These are phyloP conservation scores for Eupithecia tripunctaria DNA, from an alignment of 2,888 invertebrate species.

Conservation along the genomic window DNA sequence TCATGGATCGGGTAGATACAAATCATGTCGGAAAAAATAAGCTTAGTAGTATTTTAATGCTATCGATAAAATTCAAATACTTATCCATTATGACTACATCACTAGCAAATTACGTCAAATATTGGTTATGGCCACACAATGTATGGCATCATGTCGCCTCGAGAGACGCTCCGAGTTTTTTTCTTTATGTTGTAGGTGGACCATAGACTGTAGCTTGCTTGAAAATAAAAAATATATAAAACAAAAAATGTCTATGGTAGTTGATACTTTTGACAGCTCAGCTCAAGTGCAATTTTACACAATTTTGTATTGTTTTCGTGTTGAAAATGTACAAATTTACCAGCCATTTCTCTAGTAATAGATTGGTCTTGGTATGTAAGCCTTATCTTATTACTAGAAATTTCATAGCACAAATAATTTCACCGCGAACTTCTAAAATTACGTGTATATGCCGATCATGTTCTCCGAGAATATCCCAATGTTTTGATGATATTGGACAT, in stretches of 20 bases:
- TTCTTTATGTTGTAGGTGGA: not conserved
- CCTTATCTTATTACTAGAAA: conserved; percentile 11
- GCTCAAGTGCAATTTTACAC: conserved; percentile 60
- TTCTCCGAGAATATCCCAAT: conserved; percentile 33
- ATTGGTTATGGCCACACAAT: no score
- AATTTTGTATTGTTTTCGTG: conserved; percentile 54
- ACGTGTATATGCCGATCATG: not conserved
- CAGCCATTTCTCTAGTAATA: conserved; percentile 71
- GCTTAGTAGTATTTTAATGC: no score
- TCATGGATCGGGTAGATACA: no score
- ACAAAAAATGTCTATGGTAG: not conserved
- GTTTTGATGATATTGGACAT: conserved; percentile 48
- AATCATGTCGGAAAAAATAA: no score
- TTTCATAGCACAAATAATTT: conserved; percentile 4
- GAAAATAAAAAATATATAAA: not conserved
- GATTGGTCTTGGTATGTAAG: conserved; percentile 74
- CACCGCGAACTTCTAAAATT: not conserved
- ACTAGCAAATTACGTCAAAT: no score
- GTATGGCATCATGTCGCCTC: no score
- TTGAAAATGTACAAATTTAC: conserved; percentile 82
- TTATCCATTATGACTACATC: no score
- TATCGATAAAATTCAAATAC: no score
- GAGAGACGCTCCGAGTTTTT: no score
- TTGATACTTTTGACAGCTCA: conserved; percentile 43
- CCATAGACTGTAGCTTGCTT: not conserved